A percentile compares a stretch with the other conserved stretches of the same genome.
Evolutionary conservation across 2,888 invertebrate genomes (phyloP).

Genomic region (Lithophane socia): DNA sequence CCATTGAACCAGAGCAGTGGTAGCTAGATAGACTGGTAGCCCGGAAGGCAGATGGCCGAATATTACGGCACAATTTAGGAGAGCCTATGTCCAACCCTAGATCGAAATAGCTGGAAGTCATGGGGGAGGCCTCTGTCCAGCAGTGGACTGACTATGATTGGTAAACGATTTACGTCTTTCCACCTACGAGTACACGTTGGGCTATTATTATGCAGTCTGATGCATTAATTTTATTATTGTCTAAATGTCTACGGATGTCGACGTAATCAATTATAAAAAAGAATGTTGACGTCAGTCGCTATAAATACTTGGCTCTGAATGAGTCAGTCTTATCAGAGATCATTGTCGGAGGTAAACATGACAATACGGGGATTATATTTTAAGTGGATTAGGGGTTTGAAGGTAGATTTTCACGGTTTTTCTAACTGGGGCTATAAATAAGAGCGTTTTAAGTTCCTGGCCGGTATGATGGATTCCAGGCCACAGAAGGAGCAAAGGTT

Average conservation of each 20-base stretch:
- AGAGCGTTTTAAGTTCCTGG: too few species aligned
- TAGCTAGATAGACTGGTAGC: neutral
- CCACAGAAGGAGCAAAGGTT: too few species aligned
- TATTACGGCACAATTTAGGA: neutral
- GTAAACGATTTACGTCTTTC: neutral
- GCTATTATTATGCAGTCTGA: neutral
- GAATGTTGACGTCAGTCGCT: conserved; percentile 31
- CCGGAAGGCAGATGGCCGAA: neutral
- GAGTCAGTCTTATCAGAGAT: conserved; percentile 27
- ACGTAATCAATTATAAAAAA: conserved; percentile 1
- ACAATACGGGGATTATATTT: neutral
- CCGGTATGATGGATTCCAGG: too few species aligned
- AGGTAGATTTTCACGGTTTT: neutral
- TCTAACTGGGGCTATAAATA: too few species aligned
- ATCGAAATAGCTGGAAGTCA: neutral
- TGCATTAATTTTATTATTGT: neutral
- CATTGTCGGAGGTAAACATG: conserved; percentile 16
- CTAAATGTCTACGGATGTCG: neutral
- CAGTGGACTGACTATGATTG: neutral
- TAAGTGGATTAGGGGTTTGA: neutral
- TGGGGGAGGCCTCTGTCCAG: neutral
- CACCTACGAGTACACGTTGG: neutral
- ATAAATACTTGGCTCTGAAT: conserved; percentile 18
- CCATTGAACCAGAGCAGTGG: neutral
- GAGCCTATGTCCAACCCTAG: neutral